Base-by-base conservation (phyloP, 2,888 invertebrate genomes). In the Drosophila histrio region DNA sequence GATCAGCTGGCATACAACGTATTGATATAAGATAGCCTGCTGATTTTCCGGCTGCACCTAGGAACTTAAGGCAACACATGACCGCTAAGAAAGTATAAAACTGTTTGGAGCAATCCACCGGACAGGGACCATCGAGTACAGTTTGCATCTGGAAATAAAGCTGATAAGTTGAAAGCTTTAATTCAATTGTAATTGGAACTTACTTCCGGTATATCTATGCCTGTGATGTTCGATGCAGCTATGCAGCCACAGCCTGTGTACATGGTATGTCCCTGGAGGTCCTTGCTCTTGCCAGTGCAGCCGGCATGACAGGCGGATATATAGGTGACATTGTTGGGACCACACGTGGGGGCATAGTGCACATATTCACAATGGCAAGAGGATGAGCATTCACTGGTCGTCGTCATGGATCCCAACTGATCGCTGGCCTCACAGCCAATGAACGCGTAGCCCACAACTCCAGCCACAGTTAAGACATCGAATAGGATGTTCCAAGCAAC, bases 301-400 rank as follows among this genome's bases (percentile, higher is more conserved):
- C 96, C 96, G 9, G 96, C 96, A 87, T 95, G 95, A 87, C 96
- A 96, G 5, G 96, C 94, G 0, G 95, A 96, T 84, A 95, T 96
- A 88, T 93, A 96, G 4, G 95, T 94, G 46, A 93, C 92, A 1
- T 93, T 93, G 58, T 93, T 93, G 30, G 93, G 92, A n/a, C 94
- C 93, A 89, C 95, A 96, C 1, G 96, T 94, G 0, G 95, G 95
- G 71, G 95, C 94, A 89, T 95, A 96, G 78, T 94, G 94, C 21
- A 94, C 94, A 79, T 94, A 94, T 78, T 95, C 94, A 89, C 96
- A 96, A 66, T 93, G 92, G 82, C 96, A 96, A 57, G 93, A 91
- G 15, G 92, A 89, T 84, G 94, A 95, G 89, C 96, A 96, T 8
- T 67, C 57, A 9, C 77, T 78, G 15, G 49, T 21, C 0, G 53